Percentiles rank a stretch among this genome's conserved stretches.
These are phyloP conservation scores for Opisthocomus hoazin DNA, from an alignment of 2,113 vertebrate genomes.

Conservation along the genomic window DNA sequence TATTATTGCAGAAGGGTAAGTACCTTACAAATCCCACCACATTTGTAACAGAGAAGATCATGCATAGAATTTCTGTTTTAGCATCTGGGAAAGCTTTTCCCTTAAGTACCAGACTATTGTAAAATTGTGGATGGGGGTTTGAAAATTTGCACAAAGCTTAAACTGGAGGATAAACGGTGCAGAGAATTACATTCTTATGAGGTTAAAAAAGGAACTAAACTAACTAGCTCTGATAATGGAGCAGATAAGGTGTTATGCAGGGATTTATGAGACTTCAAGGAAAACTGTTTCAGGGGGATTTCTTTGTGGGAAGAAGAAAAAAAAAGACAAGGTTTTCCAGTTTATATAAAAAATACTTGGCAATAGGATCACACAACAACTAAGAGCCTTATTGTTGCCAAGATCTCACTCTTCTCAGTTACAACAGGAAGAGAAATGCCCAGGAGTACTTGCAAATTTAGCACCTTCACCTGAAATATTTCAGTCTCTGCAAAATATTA, in stretches of 20 bases:
- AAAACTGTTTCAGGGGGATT: not conserved
- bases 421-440: not conserved
- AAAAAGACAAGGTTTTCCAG: not conserved
- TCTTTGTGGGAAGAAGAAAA: not conserved
- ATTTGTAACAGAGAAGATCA: not conserved
- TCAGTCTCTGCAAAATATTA: not conserved
- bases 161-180: not conserved
- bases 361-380: not conserved
- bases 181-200: not conserved
- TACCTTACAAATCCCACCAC: not conserved
- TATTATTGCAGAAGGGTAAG: not conserved
- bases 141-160: not conserved
- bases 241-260: not conserved
- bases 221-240: constrained; percentile 29
- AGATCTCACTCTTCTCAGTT: not conserved
- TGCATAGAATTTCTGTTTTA: not conserved
- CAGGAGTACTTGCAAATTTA: not conserved
- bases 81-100: constrained; percentile 26
- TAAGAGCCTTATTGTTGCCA: not conserved
- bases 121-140: not conserved
- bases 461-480: not conserved
- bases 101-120: not conserved
- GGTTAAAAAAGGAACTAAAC: constrained; percentile 32
- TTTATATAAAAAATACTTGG: not conserved
- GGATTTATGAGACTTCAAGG: constrained; percentile 6